A percentile compares a stretch with the other conserved stretches of the same genome.
phyloP scores from a whole-genome alignment of 1,140 invertebrate genomes.

The Theocolax elegans region DNA sequence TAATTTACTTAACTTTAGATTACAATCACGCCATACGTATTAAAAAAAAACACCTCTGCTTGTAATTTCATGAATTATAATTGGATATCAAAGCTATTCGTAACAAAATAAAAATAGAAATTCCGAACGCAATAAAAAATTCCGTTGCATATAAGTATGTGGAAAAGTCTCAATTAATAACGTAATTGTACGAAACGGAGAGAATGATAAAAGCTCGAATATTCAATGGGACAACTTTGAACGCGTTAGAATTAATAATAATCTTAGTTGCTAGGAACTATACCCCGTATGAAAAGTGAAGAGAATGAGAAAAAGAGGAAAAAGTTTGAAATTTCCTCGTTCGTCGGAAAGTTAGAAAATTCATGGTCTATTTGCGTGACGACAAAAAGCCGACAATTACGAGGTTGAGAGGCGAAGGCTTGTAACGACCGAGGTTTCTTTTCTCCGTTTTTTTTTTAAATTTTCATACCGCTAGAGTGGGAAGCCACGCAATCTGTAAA shows the following conservation, averaged over 20 bases:
- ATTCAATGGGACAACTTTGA: neutral
- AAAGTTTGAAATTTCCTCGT: neutral
- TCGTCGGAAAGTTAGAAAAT: slow-evolving; percentile 18
- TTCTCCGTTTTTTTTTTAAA: slow-evolving; percentile 13
- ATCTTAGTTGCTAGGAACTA: neutral
- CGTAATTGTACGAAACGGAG: no score
- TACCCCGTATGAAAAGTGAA: no score
- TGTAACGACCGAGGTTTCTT: neutral
- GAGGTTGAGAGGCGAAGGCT: neutral
- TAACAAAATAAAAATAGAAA: no score
- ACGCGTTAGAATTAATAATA: neutral
- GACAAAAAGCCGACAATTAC: slow-evolving; percentile 16
- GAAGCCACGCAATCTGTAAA: slow-evolving; percentile 20
- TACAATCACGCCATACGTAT: no score
- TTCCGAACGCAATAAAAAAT: no score
- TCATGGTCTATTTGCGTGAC: slow-evolving; percentile 17
- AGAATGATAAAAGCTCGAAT: no score
- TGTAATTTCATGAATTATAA: no score
- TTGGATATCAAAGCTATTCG: no score
- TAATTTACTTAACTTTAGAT: no score
- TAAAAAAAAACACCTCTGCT: no score
- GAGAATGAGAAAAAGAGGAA: neutral
- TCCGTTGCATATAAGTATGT: no score
- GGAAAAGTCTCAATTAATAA: no score
- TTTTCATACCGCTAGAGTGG: neutral